A percentile compares a stretch with the other conserved stretches of the same genome.
These are phyloP conservation scores for Labroides dimidiatus DNA, from an alignment of 2,797 vertebrate genomes.

Conservation along the genomic window DNA sequence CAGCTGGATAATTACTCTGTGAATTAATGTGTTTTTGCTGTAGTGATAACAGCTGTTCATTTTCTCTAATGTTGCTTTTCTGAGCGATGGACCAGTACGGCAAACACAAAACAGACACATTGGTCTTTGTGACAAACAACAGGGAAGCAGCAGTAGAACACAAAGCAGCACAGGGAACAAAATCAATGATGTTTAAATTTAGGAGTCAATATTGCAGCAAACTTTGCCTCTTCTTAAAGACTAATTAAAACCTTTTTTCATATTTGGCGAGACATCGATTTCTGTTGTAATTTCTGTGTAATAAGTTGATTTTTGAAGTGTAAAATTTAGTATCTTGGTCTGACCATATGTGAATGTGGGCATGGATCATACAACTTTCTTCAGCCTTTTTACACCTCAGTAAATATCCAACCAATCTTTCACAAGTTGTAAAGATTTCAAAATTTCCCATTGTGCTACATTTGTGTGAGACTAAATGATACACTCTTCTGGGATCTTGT, in stretches of 20 bases:
- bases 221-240: conserved; percentile 1
- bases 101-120: conserved; percentile 3
- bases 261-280: background rate
- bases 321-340: no score
- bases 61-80: conserved; percentile 34
- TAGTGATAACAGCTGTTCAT: conserved; percentile 45
- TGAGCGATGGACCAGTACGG: conserved; percentile 6
- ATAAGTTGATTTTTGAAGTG: no score
- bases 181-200: conserved; percentile 5
- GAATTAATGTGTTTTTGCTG: conserved; percentile 44
- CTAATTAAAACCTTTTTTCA: background rate
- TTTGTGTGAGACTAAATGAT: background rate
- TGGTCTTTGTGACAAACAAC: conserved; percentile 17
- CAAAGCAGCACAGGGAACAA: background rate
- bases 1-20: conserved; percentile 52
- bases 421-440: no score
- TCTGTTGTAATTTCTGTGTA: no score
- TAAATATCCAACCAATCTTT: no score
- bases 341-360: no score
- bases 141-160: background rate
- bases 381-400: no score
- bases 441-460: background rate
- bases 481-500: background rate
- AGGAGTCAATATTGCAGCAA: background rate
- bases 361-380: no score